Base-by-base conservation (phyloP, 2,797 vertebrate genomes). In the Staurois parvus region DNA sequence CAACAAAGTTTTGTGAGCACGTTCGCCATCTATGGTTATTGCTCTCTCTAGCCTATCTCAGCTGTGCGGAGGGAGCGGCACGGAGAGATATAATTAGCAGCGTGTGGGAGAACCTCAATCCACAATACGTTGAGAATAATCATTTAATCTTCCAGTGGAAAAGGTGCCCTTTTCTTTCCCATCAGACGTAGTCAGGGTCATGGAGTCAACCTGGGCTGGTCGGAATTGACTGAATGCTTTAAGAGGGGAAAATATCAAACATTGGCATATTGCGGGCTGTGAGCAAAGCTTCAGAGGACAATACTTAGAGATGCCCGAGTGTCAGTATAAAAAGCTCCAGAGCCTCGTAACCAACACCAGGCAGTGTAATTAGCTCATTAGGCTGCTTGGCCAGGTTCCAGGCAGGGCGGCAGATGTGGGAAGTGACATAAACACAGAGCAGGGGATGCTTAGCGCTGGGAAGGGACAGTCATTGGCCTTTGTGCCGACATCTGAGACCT, bases 341-440 rank as follows among this genome's bases (percentile, higher is more conserved):
- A 82, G 79, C 40, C 67, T 73, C 28, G 52, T 78, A 48, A 48
- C 66, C 85, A 73, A 26, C 64, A 72, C 77, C 72, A 86, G 74
- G 72, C 80, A 72, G 73, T 77, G 76, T 86, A 86, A 86, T 86
- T 78, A 86, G 85, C 85, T 86, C 80, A 86, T 86, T 86, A 86
- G 67, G 80, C 68, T 56, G 37, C 28, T 42, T 74, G 85, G 85
- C 85, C 40, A 19, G 0, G 29, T 42, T 86, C 80, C 85, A 86
- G 56, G 85, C 79, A 34, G 15, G 9, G 79, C 52, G 37, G 75
- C 68, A 72, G 28, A 69, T 78, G 79, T n/a, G 52, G 17, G 10
- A 32, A 32, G 42, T 79, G 69, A 40, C 26, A 73, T 28, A 32
- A 32, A 37, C 59, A 42, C 64, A 42, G 3, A 42, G 6, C 48